Evolutionary conservation across 2,888 invertebrate genomes (phyloP).

Genomic region (Aleiodes alternator): DNA sequence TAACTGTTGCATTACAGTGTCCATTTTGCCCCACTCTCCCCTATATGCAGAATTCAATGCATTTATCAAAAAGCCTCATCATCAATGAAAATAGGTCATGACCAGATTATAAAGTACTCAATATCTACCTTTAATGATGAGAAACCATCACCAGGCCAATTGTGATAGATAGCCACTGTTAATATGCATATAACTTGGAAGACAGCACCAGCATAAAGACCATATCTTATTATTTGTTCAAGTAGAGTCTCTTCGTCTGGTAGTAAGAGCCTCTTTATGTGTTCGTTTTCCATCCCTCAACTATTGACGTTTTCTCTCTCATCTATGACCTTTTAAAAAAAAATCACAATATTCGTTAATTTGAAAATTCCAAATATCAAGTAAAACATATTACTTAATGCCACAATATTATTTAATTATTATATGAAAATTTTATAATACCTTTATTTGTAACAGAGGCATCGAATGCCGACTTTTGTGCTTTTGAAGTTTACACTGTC

Average conservation of each 20-base stretch:
- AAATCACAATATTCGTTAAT: background rate
- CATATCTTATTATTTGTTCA: conserved; percentile 75
- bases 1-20: too few relatives aligned
- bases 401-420: background rate
- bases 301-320: conserved; percentile 31
- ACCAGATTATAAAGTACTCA: background rate
- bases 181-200: conserved; percentile 90
- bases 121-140: conserved; percentile 68
- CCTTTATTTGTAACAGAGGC: conserved; percentile 40
- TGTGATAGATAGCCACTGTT: conserved; percentile 83
- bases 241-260: conserved; percentile 72
- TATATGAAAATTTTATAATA: background rate
- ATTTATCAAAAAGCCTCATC: too few relatives aligned
- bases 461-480: conserved; percentile 36
- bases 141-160: conserved; percentile 69
- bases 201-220: conserved; percentile 90
- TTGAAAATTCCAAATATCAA: background rate
- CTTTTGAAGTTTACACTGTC: conserved; percentile 5
- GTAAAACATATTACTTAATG: background rate
- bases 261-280: conserved; percentile 70
- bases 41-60: too few relatives aligned
- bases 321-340: conserved; percentile 36
- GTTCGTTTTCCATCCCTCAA: conserved; percentile 71
- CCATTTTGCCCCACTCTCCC: too few relatives aligned
- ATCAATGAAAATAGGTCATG: background rate